Base-by-base conservation (phyloP, 2,113 vertebrate genomes). In the Triplophysa rosa region DNA sequence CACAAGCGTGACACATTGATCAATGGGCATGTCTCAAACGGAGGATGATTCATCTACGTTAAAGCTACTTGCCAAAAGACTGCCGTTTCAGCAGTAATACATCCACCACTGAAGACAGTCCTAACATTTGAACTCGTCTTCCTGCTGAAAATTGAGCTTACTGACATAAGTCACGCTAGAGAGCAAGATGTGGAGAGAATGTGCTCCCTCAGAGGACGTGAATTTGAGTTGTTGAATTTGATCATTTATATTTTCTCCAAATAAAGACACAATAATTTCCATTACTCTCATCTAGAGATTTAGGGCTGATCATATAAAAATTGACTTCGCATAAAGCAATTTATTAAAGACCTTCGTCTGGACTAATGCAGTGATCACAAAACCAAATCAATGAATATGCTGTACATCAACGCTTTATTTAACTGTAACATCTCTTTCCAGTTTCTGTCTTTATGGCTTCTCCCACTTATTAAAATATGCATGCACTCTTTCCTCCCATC, bases 351-450 rank as follows among this genome's bases (percentile, higher is more conserved):
- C 49, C 52, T 14, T 66, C 61, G 21, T 17, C 33, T 65, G 8
- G 47, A 56, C 42, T 40, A 64, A 16, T 23, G 49, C 56, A 76
- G 49, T 65, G 23, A 70, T 52, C 65, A 56, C 17, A 75, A 40
- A 83, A 80, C 72, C 29, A 85, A 65, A 10, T 59, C 8, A 40
- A 11, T 58, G 52, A 29, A 72, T 19, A 42, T 66, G 47, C 52
- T 67, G 24, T 78, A 62, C 58, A 74, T 52, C 67, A 79, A 76
- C 68, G 67, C 76, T 87, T 87, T 87, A 87, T 87, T 85, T 59
- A 54, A 63, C 71, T 47, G 78, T 67, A 77, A 45, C 42, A 66
- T 79, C 67, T 79, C 68, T 61, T 54, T 64, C 70, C 13, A 49
- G 61, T 49, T 49, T 47, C 40, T 59, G 33, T 66, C 56, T 42